Conservation (phyloP, 2,113 vertebrate species). For the Willisornis vidua region DNA sequence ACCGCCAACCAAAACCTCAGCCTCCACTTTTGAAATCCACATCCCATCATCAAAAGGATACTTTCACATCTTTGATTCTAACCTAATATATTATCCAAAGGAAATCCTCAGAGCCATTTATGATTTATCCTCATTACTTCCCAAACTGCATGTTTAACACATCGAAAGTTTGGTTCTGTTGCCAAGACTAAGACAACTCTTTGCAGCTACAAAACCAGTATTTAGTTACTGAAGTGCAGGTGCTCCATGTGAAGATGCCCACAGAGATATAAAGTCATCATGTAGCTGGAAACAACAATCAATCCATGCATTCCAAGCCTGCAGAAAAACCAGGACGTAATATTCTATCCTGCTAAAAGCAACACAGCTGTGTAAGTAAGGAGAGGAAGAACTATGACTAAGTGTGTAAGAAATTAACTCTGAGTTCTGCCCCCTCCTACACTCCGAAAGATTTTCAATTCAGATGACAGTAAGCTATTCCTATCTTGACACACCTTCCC, state of each 20-base stretch:
- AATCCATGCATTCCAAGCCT: background rate
- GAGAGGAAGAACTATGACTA: background rate
- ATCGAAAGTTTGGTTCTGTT: background rate
- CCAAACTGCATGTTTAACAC: background rate
- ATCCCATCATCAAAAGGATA: constrained; percentile 13
- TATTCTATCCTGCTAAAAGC: background rate
- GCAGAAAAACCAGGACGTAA: background rate
- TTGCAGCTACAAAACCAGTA: background rate
- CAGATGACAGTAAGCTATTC: background rate
- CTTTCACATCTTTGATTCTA: background rate
- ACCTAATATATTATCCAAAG: background rate
- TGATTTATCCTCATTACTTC: background rate
- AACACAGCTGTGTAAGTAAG: background rate
- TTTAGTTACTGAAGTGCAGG: background rate
- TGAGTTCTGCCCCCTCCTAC: background rate
- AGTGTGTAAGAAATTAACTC: background rate
- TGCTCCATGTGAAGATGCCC: background rate
- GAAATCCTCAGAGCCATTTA: background rate
- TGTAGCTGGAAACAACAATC: background rate
- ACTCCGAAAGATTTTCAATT: background rate
- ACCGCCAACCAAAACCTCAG: constrained; percentile 27
- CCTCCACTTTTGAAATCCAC: constrained; percentile 34
- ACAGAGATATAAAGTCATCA: background rate
- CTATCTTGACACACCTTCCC: background rate
- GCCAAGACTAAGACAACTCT: background rate